These are phyloP conservation scores for Leptopilina syphax DNA, from an alignment of 2,888 invertebrate species.

Conservation along the genomic window DNA sequence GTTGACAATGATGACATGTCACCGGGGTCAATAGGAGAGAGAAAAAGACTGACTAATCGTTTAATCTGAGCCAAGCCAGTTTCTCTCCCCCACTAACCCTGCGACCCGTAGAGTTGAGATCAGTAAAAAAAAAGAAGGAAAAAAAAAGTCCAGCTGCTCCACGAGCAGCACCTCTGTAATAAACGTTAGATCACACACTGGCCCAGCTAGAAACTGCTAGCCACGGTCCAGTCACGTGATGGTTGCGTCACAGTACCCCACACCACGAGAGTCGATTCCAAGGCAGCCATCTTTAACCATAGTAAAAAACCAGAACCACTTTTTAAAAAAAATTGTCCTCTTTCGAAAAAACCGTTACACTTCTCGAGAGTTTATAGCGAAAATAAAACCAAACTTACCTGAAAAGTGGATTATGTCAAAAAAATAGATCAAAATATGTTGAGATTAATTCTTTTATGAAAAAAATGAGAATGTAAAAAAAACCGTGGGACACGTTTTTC, in stretches of 20 bases:
- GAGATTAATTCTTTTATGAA: too few species aligned
- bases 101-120: slow-evolving; percentile 65
- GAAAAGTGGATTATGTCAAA: not conserved
- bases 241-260: slow-evolving; percentile 75
- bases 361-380: not conserved
- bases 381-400: slow-evolving; percentile 26
- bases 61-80: slow-evolving; percentile 81
- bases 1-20: slow-evolving; percentile 69
- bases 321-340: slow-evolving; percentile 38
- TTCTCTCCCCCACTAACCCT: slow-evolving; percentile 82
- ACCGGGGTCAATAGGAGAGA: slow-evolving; percentile 85
- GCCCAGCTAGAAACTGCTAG: slow-evolving; percentile 58
- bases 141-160: slow-evolving; percentile 44
- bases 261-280: slow-evolving; percentile 60
- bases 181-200: slow-evolving; percentile 68
- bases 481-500: not conserved
- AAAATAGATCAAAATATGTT: not conserved
- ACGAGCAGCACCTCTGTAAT: slow-evolving; percentile 62
- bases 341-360: slow-evolving; percentile 24
- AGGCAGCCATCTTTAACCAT: slow-evolving; percentile 70
- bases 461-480: too few species aligned
- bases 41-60: slow-evolving; percentile 86
- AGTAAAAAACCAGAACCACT: slow-evolving; percentile 52
- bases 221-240: slow-evolving; percentile 75
- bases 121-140: slow-evolving; percentile 40